Evolutionary conservation across 2,797 vertebrate genomes (phyloP).

Genomic region (Ambastaia sidthimunki): DNA sequence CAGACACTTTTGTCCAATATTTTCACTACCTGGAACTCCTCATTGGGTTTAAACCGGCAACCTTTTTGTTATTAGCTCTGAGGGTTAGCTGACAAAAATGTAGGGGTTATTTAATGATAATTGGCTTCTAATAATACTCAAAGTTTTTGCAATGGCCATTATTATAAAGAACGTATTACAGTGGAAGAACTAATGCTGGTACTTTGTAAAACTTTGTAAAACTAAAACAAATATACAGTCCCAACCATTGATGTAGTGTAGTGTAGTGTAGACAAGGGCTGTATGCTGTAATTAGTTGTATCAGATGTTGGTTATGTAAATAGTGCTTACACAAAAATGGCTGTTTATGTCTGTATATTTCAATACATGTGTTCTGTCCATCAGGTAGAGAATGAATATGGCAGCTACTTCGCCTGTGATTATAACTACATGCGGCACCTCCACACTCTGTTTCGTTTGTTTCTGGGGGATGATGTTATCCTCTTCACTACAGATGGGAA

Average conservation of each 20-base stretch:
- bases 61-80: neutral
- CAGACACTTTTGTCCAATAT: neutral
- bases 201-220: constrained; percentile 9
- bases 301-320: neutral
- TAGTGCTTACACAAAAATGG: neutral
- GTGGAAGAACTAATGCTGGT: neutral
- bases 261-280: neutral
- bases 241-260: neutral
- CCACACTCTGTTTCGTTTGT: constrained; percentile 79
- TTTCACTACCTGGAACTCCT: neutral
- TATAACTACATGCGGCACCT: constrained; percentile 87
- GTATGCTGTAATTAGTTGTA: neutral
- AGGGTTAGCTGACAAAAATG: too few species aligned
- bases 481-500: constrained; percentile 93
- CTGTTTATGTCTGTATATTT: neutral
- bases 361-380: constrained; percentile 20
- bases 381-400: constrained; percentile 98
- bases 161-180: neutral
- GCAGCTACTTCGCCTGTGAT: constrained; percentile 92
- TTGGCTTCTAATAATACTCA: too few species aligned
- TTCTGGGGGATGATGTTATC: constrained; percentile 84
- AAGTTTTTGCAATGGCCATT: too few species aligned
- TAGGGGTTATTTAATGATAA: too few species aligned
- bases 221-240: neutral
- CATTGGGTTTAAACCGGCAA: neutral